Base-by-base conservation (phyloP, 1,140 invertebrate species). In the Cherax destructor region DNA sequence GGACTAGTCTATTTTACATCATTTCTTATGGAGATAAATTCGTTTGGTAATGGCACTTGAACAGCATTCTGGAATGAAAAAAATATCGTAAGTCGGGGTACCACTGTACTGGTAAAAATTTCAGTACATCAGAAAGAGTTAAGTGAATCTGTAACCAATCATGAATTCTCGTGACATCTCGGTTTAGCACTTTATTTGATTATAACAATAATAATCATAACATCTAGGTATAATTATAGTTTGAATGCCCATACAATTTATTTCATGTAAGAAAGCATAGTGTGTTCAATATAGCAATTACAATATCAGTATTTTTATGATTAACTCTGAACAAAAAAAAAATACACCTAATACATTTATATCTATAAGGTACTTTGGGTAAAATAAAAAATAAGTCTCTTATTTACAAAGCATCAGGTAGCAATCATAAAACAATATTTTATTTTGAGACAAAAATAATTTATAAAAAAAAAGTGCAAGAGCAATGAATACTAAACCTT, bases 351-450 rank as follows among this genome's bases (percentile, higher is more conserved):
- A 41, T 41, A 41, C 30, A 41, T 74, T 74, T 74, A 10, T 74
- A 74, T 30, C 69, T 74, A 74, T 74, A 74, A 74, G 69, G 24
- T 74, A 74, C 21, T 30, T 41, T 30, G 24, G 11, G 24, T 74
- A 74, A 74, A 74, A 74, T 74, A 74, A 74, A 74, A 41, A 74
- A 74, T 74, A 74, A 74, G 69, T n/a, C 69, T 74, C 69, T 74
- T 74, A 74, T 74, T 24, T 74, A 74, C 69, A 74, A 24, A 24
- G 69, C 69, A 74, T 74, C n/a, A 30, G 69, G 69, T 74, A 74
- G n/a, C 69, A 74, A 74, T 74, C 69, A 30, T 30, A 74, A 24
- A 74, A 69, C 56, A 10, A 69, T 6, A 18, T 18, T 18, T 69
- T 18, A 18, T 6, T 69, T 18, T 5, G 65, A 69, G 65, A 69